Percentiles rank a stretch among this genome's conserved stretches.
Conservation (phyloP, 2,797 vertebrate species). For the Oreortyx pictus region DNA sequence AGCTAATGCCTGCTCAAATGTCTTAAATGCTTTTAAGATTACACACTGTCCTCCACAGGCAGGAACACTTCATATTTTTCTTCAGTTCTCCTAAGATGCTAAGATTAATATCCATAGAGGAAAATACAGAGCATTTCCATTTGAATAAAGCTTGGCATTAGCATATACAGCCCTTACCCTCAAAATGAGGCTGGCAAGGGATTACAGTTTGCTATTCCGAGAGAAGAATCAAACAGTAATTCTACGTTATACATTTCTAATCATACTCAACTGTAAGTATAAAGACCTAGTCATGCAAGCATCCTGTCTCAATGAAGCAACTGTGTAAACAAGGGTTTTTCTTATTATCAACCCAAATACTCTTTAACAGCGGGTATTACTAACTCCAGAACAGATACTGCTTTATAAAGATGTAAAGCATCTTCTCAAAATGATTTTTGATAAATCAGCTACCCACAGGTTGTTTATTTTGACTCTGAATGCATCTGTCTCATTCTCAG, state of each 20-base stretch:
- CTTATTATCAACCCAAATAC: background rate
- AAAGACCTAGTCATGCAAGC: background rate
- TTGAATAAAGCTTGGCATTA: conserved; percentile 42
- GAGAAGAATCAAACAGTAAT: conserved; percentile 4
- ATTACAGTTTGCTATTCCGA: conserved; percentile 20
- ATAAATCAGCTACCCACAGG: background rate
- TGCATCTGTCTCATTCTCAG: background rate
- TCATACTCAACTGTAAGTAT: background rate
- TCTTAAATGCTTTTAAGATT: background rate
- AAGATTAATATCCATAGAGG: background rate
- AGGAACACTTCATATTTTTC: background rate
- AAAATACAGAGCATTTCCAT: conserved; percentile 37
- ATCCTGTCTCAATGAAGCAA: background rate
- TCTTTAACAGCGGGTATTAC: background rate
- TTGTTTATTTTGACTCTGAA: background rate
- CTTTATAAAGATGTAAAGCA: background rate
- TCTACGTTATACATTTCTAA: background rate
- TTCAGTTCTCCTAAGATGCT: background rate
- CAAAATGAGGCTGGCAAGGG: conserved; percentile 55
- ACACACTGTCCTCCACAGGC: background rate
- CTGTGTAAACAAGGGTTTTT: background rate
- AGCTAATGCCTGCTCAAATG: background rate
- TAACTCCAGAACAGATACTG: background rate
- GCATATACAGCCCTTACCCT: background rate
- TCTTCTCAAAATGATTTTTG: background rate